Conservation (phyloP, 30 jellyfish, hydroid and myxozoan genomes). For the Euphysa ruthae region DNA sequence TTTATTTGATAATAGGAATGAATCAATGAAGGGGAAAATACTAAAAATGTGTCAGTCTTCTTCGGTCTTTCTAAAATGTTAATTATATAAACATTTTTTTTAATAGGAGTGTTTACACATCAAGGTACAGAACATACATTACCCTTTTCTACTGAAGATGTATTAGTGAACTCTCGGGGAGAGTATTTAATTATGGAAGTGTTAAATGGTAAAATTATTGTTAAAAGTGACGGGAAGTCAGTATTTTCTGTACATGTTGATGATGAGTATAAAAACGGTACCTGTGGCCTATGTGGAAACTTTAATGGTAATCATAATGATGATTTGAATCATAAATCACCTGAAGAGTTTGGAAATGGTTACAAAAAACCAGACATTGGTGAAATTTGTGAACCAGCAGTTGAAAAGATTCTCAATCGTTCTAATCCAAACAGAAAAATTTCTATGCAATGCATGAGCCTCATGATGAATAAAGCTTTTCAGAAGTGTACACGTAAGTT, state of each 20-base stretch:
- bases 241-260: not conserved
- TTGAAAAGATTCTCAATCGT: too few relatives aligned
- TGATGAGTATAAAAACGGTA: slow-evolving; percentile 8
- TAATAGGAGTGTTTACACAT: too few relatives aligned
- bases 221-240: slow-evolving; percentile 12
- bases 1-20: too few relatives aligned
- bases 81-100: too few relatives aligned
- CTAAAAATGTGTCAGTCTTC: too few relatives aligned
- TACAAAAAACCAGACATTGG: slow-evolving; percentile 26
- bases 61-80: too few relatives aligned
- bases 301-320: slow-evolving; percentile 9
- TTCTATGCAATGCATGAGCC: too few relatives aligned
- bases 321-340: slow-evolving; percentile 1
- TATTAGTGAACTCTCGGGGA: slow-evolving; percentile 9
- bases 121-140: slow-evolving; percentile 10
- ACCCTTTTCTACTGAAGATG: slow-evolving; percentile 15
- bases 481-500: too few relatives aligned
- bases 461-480: too few relatives aligned
- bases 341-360: slow-evolving; percentile 16
- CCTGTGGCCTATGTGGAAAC: slow-evolving; percentile 35
- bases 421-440: too few relatives aligned
- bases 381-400: not conserved
- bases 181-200: slow-evolving; percentile 12
- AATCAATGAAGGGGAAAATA: too few relatives aligned
- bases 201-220: slow-evolving; percentile 9